Conservation (phyloP, 2,797 vertebrate species). For the Selene dorsalis region DNA sequence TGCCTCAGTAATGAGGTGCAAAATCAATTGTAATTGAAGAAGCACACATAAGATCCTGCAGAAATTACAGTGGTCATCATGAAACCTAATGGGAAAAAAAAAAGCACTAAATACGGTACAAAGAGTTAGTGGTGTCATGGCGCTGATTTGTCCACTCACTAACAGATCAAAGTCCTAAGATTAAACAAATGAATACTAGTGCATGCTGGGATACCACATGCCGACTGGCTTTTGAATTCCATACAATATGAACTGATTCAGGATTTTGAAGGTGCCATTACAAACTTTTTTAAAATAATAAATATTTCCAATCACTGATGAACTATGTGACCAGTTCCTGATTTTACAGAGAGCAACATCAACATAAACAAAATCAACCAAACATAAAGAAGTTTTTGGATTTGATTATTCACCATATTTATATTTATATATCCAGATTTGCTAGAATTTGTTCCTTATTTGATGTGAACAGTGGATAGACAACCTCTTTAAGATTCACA, state of each 20-base stretch:
- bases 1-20: conserved; percentile 17
- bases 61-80: not conserved
- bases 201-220: not conserved
- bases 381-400: not conserved
- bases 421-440: not conserved
- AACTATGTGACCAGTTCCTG: not conserved
- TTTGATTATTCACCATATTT: not conserved
- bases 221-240: not conserved
- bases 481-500: not conserved
- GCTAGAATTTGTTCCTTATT: not conserved
- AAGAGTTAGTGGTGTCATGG: not conserved
- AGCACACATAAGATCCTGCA: not conserved
- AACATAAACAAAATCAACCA: not conserved
- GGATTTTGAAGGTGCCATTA: not conserved
- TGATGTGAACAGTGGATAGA: not conserved
- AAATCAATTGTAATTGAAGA: conserved; percentile 32
- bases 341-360: not conserved
- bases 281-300: not conserved
- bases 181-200: conserved; percentile 32
- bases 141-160: conserved; percentile 36
- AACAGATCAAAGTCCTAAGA: conserved; percentile 67
- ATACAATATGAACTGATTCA: not conserved
- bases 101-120: not conserved
- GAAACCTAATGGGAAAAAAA: not conserved
- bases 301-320: not conserved